These are phyloP conservation scores for Opisthocomus hoazin DNA, from an alignment of 2,113 vertebrate genomes.

Conservation along the genomic window DNA sequence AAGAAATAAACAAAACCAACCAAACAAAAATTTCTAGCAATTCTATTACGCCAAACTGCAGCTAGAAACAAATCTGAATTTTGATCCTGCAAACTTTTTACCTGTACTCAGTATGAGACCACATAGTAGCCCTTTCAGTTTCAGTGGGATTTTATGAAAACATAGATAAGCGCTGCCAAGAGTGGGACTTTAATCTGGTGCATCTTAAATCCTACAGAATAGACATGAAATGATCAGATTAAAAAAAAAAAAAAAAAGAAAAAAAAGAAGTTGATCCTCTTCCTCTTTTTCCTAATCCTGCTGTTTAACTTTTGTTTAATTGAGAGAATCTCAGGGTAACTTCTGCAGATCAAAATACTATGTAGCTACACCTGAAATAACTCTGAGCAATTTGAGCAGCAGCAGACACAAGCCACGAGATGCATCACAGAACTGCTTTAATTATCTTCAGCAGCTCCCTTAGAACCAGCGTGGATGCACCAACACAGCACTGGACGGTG, in stretches of 20 bases:
- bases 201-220: slow-evolving; percentile 51
- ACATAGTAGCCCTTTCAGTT: slow-evolving; percentile 43
- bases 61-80: not conserved
- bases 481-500: not conserved
- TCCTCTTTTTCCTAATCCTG: not conserved
- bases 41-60: slow-evolving; percentile 8
- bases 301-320: not conserved
- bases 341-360: not conserved
- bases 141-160: slow-evolving; percentile 53
- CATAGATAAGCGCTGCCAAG: slow-evolving; percentile 38
- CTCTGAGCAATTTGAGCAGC: not conserved
- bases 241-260: not conserved
- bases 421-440: not conserved
- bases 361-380: not conserved
- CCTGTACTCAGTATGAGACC: slow-evolving; percentile 44
- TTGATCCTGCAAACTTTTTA: slow-evolving; percentile 29
- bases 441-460: not conserved
- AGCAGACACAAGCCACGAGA: not conserved
- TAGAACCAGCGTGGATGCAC: not conserved
- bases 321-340: not conserved
- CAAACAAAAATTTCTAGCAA: not conserved
- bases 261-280: not conserved
- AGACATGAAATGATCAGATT: slow-evolving; percentile 38
- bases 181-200: slow-evolving; percentile 27
- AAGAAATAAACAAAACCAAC: not conserved